Percentiles rank a stretch among this genome's conserved stretches.
phyloP scores from a whole-genome alignment of 2,797 vertebrate genomes.

The Pseudochirops cupreus region DNA sequence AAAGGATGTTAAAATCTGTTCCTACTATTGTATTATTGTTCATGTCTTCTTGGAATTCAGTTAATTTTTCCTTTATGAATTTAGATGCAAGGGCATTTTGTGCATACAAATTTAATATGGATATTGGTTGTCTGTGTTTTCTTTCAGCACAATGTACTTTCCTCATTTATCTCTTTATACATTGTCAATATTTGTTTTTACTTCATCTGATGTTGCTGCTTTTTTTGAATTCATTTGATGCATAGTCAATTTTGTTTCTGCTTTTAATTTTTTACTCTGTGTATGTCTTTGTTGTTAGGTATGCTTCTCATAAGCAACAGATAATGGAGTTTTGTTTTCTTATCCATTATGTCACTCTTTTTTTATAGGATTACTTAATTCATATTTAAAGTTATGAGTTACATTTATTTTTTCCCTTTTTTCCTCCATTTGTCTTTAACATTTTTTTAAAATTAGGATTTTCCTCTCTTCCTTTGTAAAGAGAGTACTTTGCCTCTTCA shows the following conservation, averaged over 20 bases:
- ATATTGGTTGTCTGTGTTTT: background rate
- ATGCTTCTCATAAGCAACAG: background rate
- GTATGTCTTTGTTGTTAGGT: background rate
- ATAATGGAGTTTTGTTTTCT: background rate
- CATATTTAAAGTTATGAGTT: background rate
- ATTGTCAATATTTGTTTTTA: background rate
- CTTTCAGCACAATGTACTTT: background rate
- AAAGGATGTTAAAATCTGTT: background rate
- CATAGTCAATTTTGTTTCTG: background rate
- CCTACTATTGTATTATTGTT: background rate
- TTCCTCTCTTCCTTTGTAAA: background rate
- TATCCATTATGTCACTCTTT: background rate
- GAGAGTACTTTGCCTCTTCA: background rate
- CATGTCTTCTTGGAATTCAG: background rate
- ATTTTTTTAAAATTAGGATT: background rate
- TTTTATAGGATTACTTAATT: background rate
- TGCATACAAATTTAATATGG: background rate
- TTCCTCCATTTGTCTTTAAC: background rate
- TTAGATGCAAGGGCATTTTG: background rate
- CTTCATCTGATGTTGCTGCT: background rate
- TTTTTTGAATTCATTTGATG: background rate
- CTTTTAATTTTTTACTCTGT: background rate
- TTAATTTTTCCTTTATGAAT: conserved; percentile 4
- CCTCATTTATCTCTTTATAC: background rate
- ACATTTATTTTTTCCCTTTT: background rate